Conservation (phyloP, 1,140 invertebrate genomes). For the Ceratina japonica region DNA sequence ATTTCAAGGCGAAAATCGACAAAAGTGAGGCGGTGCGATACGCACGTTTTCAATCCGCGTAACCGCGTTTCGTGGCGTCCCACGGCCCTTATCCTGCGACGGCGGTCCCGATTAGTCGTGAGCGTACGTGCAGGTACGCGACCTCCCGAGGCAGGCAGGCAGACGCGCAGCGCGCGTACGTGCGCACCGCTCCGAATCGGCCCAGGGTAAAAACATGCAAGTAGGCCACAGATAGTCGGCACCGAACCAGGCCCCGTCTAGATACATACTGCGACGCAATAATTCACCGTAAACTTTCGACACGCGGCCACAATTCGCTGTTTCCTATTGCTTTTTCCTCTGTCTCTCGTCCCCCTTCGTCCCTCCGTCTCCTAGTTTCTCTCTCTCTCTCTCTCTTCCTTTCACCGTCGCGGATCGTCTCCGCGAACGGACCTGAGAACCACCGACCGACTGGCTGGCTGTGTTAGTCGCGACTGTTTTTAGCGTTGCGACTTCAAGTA, state of each 20-base stretch:
- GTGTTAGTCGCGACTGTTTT: constrained; percentile 22
- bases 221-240: constrained; percentile 69
- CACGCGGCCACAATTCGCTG: constrained; percentile 62
- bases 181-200: constrained; percentile 54
- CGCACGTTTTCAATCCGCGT: constrained; percentile 39
- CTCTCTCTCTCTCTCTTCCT: too few species aligned
- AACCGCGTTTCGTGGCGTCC: constrained; percentile 21
- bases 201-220: constrained; percentile 68
- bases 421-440: background rate
- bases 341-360: background rate
- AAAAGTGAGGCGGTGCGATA: background rate
- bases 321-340: constrained; percentile 8
- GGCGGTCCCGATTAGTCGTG: constrained; percentile 24
- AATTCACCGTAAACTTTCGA: constrained; percentile 72
- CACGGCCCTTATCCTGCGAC: constrained; percentile 2
- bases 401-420: constrained; percentile 10
- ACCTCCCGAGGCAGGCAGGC: background rate
- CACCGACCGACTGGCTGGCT: background rate
- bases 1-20: too few species aligned
- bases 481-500: constrained; percentile 22
- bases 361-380: background rate
- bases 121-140: constrained; percentile 42
- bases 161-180: constrained; percentile 24
- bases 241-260: constrained; percentile 54
- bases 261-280: constrained; percentile 69